These are phyloP conservation scores for Girardia tigrina DNA, from an alignment of 2,888 invertebrate genomes.

Conservation along the genomic window DNA sequence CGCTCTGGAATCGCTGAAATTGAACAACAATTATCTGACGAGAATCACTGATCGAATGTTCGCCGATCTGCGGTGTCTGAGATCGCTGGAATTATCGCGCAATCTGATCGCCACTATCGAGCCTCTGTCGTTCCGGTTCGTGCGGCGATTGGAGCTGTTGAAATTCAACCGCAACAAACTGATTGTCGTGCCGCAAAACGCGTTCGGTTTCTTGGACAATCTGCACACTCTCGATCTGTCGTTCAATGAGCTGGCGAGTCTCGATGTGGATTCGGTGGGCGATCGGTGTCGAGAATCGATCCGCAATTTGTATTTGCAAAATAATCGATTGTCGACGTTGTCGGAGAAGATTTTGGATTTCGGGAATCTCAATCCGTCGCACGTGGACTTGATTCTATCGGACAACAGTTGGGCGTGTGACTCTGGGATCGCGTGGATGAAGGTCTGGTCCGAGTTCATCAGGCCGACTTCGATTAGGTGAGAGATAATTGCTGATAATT, in stretches of 20 bases:
- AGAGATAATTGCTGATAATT: not conserved
- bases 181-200: not conserved
- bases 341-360: not conserved
- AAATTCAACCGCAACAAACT: not conserved
- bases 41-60: not conserved
- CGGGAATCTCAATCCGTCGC: not conserved
- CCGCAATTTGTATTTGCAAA: not conserved
- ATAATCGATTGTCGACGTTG: not conserved
- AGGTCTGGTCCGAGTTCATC: not conserved
- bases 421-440: not conserved
- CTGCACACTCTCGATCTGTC: not conserved
- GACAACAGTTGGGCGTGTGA: not conserved
- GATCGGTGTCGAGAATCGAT: not conserved
- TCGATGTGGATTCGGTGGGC: not conserved
- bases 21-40: not conserved
- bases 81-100: not conserved
- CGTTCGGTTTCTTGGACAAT: not conserved
- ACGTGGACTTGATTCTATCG: not conserved
- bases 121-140: not conserved
- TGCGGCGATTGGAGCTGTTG: slow-evolving; percentile 1
- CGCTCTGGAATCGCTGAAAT: not conserved
- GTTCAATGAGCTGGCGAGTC: not conserved
- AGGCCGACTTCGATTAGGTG: not conserved
- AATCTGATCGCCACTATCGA: not conserved
- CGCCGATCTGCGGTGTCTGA: not conserved